A percentile compares a stretch with the other conserved stretches of the same genome.
Evolutionary conservation across 1,140 invertebrate genomes (phyloP).

Genomic region (Lutraria rhynchaena): DNA sequence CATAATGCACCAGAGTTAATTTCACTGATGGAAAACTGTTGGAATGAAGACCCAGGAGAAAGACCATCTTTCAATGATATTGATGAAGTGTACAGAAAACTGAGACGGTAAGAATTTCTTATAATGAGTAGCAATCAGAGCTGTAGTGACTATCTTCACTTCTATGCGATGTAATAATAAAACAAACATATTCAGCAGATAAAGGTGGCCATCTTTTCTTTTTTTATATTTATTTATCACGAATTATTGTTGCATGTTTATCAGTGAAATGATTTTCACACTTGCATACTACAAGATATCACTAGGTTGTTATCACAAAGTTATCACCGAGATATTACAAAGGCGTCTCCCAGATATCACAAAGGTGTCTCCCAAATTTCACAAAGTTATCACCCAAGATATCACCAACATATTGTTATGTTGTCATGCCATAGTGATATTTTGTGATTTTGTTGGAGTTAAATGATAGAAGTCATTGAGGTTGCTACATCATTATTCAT

Average conservation of each 20-base stretch:
- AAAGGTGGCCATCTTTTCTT: neutral
- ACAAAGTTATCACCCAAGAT: too few relatives aligned
- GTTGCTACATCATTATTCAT: too few relatives aligned
- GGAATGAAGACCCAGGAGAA: constrained; percentile 17
- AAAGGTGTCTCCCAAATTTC: too few relatives aligned
- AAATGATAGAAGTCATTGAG: too few relatives aligned
- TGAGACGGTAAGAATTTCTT: constrained; percentile 39
- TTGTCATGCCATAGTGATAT: too few relatives aligned
- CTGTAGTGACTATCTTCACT: neutral
- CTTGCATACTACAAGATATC: too few relatives aligned
- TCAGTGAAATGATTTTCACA: neutral
- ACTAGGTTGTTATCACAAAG: too few relatives aligned
- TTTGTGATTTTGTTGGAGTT: too few relatives aligned
- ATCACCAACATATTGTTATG: too few relatives aligned
- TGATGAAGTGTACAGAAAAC: constrained; percentile 30
- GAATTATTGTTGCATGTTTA: neutral
- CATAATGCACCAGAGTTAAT: neutral
- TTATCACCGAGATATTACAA: too few relatives aligned
- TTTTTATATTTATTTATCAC: neutral
- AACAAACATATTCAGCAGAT: neutral
- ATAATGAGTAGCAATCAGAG: neutral
- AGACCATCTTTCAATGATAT: constrained; percentile 40
- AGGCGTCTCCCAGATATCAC: too few relatives aligned
- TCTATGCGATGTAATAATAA: neutral
- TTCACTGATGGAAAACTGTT: constrained; percentile 31